Base-by-base conservation (phyloP, 1,140 invertebrate genomes). In the Lordiphosa collinella region DNA sequence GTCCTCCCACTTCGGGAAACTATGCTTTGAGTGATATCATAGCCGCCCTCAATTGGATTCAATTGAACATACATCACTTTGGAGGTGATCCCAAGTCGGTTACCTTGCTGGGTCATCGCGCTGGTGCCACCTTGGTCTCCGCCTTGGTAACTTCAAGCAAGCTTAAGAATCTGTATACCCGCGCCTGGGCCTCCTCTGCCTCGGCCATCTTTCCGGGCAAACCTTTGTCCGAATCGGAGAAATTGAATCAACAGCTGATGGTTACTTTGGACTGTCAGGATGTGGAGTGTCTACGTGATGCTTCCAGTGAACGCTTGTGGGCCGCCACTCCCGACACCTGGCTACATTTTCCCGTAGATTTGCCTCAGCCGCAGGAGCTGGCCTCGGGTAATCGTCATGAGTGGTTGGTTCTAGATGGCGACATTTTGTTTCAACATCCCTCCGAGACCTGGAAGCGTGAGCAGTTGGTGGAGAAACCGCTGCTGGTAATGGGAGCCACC, bases 21-120 rank as follows among this genome's bases (percentile, higher is more conserved):
- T 96, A 97, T 78, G 96, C 93, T 0, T 90, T 96, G 0, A 94
- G 94, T 3, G 96, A 97, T 72, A 92, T 97, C 11, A 84, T 96
- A 4, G 91, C 92, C 2, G 95, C 92, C 1, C 89, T 97, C 1
- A 91, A 93, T 44, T 97, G 96, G 96, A 92, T 97, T 0, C 91
- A 95, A 37, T 89, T 93, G 38, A 96, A 96, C 72, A 95, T 96
- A 32, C 91, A 92, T 40, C 91, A 95, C 86, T 97, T 97, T 76
- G 95, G 96, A 1, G 96, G 96, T 0, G 93, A 96, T 89, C 91
- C 92, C 4, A 89, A 91, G 4, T 90, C 92, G 0, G 94, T 97
- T 0, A 96, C 95, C 0, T 69, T 97, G n/a, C 91, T 96, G 65
- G 95, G 95, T 1, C 94, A 96, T 80, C 90, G 93, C 13, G 94